Percentiles rank a stretch among this genome's conserved stretches.
These are phyloP conservation scores for Priocnemis perturbator DNA, from an alignment of 2,888 invertebrate species.

Conservation along the genomic window DNA sequence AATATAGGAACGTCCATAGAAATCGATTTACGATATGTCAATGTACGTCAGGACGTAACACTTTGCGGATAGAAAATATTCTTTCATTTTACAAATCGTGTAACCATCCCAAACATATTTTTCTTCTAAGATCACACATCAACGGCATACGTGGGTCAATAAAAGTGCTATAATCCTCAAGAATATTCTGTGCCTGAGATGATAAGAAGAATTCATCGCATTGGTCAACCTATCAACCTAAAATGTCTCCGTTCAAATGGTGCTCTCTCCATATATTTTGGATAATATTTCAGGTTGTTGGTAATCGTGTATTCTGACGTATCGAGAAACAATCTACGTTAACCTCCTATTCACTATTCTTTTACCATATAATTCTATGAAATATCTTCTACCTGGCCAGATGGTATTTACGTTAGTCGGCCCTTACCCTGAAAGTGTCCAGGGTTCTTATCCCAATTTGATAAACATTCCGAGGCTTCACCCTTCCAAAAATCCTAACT, in stretches of 20 bases:
- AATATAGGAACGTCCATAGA: too few species aligned
- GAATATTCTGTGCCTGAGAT: slow-evolving; percentile 47
- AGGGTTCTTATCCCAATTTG: slow-evolving; percentile 55
- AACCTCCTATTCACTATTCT: not conserved
- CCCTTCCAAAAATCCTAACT: slow-evolving; percentile 59
- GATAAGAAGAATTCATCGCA: slow-evolving; percentile 46
- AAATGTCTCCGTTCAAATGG: slow-evolving; percentile 54
- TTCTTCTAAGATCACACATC: too few species aligned
- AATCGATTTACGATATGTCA: too few species aligned
- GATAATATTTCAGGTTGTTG: slow-evolving; percentile 52
- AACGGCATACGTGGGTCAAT: too few species aligned
- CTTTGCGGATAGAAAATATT: too few species aligned
- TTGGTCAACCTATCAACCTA: slow-evolving; percentile 51
- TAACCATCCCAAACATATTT: too few species aligned
- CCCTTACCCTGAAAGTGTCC: slow-evolving; percentile 24
- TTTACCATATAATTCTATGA: not conserved
- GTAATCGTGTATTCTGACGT: not conserved
- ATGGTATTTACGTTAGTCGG: slow-evolving; percentile 41
- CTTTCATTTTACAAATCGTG: too few species aligned
- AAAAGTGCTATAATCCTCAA: too few species aligned
- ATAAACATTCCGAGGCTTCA: slow-evolving; percentile 52
- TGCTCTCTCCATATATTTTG: slow-evolving; percentile 49
- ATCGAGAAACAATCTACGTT: not conserved
- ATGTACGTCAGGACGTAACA: too few species aligned
- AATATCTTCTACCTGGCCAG: slow-evolving; percentile 30